A percentile compares a stretch with the other conserved stretches of the same genome.
These are phyloP conservation scores for Pelagia noctiluca DNA, from an alignment of 30 jellyfish, hydroid and myxozoan species.

Conservation along the genomic window DNA sequence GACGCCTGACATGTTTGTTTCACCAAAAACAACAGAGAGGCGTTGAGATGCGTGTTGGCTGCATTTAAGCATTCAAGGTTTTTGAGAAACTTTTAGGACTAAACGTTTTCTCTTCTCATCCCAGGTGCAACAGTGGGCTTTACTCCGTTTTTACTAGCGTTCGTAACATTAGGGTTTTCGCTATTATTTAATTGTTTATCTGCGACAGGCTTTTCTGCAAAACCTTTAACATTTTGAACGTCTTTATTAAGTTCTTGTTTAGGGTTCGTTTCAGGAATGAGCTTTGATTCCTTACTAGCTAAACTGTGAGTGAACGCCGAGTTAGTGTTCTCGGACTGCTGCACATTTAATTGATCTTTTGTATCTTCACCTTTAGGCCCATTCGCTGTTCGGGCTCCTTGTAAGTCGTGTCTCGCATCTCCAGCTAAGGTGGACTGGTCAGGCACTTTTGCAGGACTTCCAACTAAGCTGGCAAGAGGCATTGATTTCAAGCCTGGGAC, in stretches of 20 bases:
- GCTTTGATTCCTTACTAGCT: constrained; percentile 32
- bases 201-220: constrained; percentile 2
- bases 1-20: too few species aligned
- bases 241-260: constrained; percentile 5
- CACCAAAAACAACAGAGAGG: too few species aligned
- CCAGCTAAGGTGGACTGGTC: constrained; percentile 37
- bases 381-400: background rate
- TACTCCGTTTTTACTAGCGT: constrained; percentile 7
- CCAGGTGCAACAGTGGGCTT: constrained; percentile 75
- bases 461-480: constrained; percentile 42
- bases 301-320: constrained; percentile 35
- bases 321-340: constrained; percentile 7
- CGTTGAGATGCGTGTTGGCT: too few species aligned
- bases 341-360: background rate
- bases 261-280: constrained; percentile 10
- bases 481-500: constrained; percentile 16
- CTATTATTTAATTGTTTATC: too few species aligned
- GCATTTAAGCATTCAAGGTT: too few species aligned
- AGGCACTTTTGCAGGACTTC: constrained; percentile 19
- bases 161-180: too few species aligned
- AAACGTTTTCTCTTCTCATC: constrained; percentile 30
- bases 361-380: background rate
- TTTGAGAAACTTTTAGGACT: too few species aligned
- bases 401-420: constrained; percentile 63
- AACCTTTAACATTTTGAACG: background rate